A percentile compares a stretch with the other conserved stretches of the same genome.
Evolutionary conservation across 1,140 invertebrate species (phyloP).

Genomic region (Maniola jurtina): DNA sequence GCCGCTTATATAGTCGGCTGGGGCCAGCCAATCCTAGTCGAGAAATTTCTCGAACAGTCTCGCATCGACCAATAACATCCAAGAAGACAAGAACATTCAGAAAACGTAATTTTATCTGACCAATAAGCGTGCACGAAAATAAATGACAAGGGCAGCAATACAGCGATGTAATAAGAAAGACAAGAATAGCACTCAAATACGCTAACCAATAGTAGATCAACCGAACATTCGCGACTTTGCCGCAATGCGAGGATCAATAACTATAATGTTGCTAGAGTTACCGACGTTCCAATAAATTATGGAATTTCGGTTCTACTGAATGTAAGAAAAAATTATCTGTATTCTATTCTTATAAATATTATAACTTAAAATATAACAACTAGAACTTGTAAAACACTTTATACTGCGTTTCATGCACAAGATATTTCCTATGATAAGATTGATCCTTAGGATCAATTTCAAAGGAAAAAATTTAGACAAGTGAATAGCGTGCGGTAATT

Average conservation of each 20-base stretch:
- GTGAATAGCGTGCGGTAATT: no score
- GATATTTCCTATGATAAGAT: no score
- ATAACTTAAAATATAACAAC: no score
- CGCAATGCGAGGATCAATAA: not conserved
- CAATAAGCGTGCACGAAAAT: constrained; percentile 30
- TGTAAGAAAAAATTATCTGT: no score
- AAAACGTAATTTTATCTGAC: constrained; percentile 26
- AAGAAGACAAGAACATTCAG: constrained; percentile 35
- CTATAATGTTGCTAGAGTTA: not conserved
- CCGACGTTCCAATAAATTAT: not conserved
- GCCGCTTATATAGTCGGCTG: constrained; percentile 39
- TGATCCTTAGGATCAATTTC: no score
- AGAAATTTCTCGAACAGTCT: constrained; percentile 43
- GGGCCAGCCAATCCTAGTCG: constrained; percentile 36
- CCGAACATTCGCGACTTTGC: constrained; percentile 2
- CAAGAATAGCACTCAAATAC: not conserved
- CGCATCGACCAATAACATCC: constrained; percentile 34
- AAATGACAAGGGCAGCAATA: constrained; percentile 18
- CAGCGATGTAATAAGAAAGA: not conserved
- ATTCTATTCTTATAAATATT: no score
- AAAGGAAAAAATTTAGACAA: no score
- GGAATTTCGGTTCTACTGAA: not conserved
- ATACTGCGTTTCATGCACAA: no score
- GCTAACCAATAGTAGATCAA: not conserved
- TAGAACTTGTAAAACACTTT: no score